phyloP scores from a whole-genome alignment of 1,140 invertebrate genomes.

The Drosophila seguyi region DNA sequence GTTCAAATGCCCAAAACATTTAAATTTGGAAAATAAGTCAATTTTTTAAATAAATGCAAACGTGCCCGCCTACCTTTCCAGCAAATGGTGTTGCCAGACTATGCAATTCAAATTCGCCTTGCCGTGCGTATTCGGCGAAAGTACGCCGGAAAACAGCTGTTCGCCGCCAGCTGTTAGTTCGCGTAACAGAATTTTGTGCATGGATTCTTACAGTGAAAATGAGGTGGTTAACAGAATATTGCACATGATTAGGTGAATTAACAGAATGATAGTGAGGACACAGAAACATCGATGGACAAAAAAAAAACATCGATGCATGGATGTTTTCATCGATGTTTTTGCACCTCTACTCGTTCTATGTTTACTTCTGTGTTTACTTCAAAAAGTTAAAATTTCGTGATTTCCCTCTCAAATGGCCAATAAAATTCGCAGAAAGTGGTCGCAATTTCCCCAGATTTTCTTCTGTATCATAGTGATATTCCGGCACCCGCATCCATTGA shows the following conservation, averaged over 20 bases:
- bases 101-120: not conserved
- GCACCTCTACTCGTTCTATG: too few relatives aligned
- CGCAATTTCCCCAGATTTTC: conserved; percentile 11
- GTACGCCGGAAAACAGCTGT: conserved; percentile 26
- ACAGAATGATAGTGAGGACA: too few relatives aligned
- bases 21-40: not conserved
- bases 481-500: conserved; percentile 1
- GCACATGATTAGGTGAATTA: too few relatives aligned
- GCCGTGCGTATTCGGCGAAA: not conserved
- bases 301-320: too few relatives aligned
- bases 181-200: too few relatives aligned
- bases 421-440: conserved; percentile 28
- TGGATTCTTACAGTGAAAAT: too few relatives aligned
- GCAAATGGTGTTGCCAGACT: not conserved
- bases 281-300: too few relatives aligned
- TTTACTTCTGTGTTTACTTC: conserved; percentile 22
- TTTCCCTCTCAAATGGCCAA: conserved; percentile 38
- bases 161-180: conserved; percentile 16
- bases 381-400: conserved; percentile 15
- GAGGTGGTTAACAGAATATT: too few relatives aligned
- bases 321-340: too few relatives aligned
- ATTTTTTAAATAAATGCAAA: not conserved
- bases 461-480: not conserved
- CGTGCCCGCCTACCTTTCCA: not conserved
- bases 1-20: too few relatives aligned